Percentiles rank a stretch among this genome's conserved stretches.
These are phyloP conservation scores for Artemia sp. DNA, from an alignment of 2,888 invertebrate species.

Conservation along the genomic window DNA sequence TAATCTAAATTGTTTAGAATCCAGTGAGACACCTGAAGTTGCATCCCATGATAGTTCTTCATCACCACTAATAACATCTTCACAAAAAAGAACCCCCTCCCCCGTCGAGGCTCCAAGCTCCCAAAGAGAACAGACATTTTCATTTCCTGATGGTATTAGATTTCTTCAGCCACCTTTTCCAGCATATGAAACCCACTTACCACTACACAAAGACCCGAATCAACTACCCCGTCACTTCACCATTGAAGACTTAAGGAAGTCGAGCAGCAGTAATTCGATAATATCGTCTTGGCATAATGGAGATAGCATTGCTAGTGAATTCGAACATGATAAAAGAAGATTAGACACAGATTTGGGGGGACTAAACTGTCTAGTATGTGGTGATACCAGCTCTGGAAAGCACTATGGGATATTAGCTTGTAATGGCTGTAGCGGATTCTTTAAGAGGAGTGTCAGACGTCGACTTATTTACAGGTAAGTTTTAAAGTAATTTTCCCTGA, in stretches of 20 bases:
- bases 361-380: constrained; percentile 85
- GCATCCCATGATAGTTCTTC: background rate
- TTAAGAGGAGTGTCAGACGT: constrained; percentile 85
- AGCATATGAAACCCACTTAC: no score
- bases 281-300: background rate
- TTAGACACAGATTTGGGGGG: constrained; percentile 37
- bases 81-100: background rate
- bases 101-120: background rate
- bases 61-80: background rate
- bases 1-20: no score
- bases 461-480: constrained; percentile 86
- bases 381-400: constrained; percentile 90
- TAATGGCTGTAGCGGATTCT: constrained; percentile 98
- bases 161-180: no score
- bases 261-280: background rate
- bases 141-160: no score
- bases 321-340: background rate
- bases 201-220: no score
- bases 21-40: no score
- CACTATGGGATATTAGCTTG: constrained; percentile 96
- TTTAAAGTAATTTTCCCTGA: background rate
- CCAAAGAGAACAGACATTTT: no score
- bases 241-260: constrained; percentile 3
- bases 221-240: background rate
- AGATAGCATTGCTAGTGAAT: background rate